Evolutionary conservation across 2,888 invertebrate species (phyloP), one percentile per base, ranked within the genome.

Genomic region (Holacanthella duospinosa): DNA sequence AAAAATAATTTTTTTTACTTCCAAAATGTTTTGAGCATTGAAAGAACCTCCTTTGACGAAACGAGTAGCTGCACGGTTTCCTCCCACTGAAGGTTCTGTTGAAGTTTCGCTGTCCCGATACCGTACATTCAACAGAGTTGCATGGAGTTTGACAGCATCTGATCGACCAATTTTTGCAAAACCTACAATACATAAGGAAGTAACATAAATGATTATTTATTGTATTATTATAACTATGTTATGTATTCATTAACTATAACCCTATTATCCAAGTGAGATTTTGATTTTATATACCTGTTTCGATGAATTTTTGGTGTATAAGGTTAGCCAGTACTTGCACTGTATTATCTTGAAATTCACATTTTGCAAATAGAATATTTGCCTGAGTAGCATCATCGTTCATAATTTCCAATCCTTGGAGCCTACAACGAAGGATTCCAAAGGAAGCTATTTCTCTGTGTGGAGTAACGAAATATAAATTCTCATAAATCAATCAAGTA

Each of bases 371-470:
- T 1, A 96, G 77, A 21, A 96, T 85, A 75, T 86, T 79, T 0
- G 89, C 87, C 60, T 85, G 83, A 60, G 82, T 79, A 0, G 93
- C 92, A 78, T 96, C 93, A 77, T 95, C 94, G 76, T 93, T 93
- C 92, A 94, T 92, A 73, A 89, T 89, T 70, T 91, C 89, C 25
- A 94, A 75, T 1, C 93, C 93, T 75, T 82, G 80, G n/a, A 48
- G 48, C 48, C 48, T 9, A 21, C 48, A 48, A 21, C 48, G 48
- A 21, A 48, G 12, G n/a, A 4, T 48, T 21, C 48, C 48, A 4
- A 16, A 16, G 48, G 36, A 36, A 6, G 48, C 48, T 21, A 48
- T 48, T 48, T 9, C 48, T 48, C 48, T 48, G 48, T 36, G 6
- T 16, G 36, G 16, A 36, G 36, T 36, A 36, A 36, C 9, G 36